Conservation (phyloP, 2,113 vertebrate species). For the Erythrocercus mccallii region DNA sequence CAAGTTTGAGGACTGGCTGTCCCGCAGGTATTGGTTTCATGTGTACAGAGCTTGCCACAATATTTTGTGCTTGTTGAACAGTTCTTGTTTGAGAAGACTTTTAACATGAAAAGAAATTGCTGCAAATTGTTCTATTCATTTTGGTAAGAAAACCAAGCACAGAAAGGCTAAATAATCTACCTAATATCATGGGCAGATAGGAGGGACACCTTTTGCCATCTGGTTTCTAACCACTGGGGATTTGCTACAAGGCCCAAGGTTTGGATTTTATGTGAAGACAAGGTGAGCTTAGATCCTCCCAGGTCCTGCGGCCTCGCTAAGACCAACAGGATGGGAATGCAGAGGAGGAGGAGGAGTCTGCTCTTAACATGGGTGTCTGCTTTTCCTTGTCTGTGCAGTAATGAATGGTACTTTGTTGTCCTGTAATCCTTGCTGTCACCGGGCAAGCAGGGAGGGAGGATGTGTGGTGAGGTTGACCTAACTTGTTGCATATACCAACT, state of each 20-base stretch:
- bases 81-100: neutral
- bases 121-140: neutral
- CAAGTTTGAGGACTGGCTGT: neutral
- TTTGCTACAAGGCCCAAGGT: neutral
- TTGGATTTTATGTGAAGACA: rapidly evolving
- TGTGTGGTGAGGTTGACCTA: neutral
- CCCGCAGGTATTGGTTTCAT: neutral
- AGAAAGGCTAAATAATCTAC: neutral
- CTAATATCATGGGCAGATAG: neutral
- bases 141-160: neutral
- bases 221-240: neutral
- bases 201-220: neutral
- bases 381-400: neutral
- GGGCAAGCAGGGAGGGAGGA: neutral
- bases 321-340: neutral
- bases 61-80: neutral
- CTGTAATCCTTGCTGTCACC: neutral
- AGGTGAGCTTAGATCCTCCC: neutral
- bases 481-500: rapidly evolving
- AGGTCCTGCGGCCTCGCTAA: neutral
- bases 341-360: neutral
- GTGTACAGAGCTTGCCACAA: neutral
- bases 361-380: neutral
- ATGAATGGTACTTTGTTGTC: neutral
- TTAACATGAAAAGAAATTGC: neutral